phyloP scores from a whole-genome alignment of 2,888 invertebrate genomes.

The Caenorhabditis afra region DNA sequence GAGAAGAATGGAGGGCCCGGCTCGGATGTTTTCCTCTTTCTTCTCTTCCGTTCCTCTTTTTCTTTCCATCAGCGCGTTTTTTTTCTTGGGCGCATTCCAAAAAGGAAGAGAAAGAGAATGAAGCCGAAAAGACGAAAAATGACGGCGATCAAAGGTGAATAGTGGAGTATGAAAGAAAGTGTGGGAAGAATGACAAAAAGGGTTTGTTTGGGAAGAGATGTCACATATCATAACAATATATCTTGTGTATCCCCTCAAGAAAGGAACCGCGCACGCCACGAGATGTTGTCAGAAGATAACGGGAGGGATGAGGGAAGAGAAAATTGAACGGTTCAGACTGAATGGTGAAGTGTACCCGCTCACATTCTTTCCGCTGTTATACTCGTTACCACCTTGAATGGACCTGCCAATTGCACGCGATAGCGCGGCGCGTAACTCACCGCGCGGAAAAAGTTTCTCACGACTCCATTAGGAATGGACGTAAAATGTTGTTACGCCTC shows the following conservation, averaged over 20 bases:
- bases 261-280: slow-evolving; percentile 53
- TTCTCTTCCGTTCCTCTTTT: slow-evolving; percentile 28
- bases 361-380: neutral
- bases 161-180: neutral
- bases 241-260: slow-evolving; percentile 41
- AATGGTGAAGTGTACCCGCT: neutral
- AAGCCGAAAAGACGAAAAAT: neutral
- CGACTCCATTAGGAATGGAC: slow-evolving; percentile 57
- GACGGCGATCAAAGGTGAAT: too few relatives aligned
- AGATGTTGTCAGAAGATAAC: slow-evolving; percentile 45
- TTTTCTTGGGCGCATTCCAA: neutral
- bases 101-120: neutral
- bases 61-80: slow-evolving; percentile 1
- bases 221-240: slow-evolving; percentile 61
- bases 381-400: slow-evolving; percentile 28
- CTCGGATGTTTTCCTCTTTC: slow-evolving; percentile 40
- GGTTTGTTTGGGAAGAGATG: slow-evolving; percentile 17
- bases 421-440: slow-evolving; percentile 11
- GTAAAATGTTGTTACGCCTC: slow-evolving; percentile 53
- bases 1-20: slow-evolving; percentile 32
- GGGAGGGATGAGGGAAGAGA: slow-evolving; percentile 8
- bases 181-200: slow-evolving; percentile 13
- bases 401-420: slow-evolving; percentile 26
- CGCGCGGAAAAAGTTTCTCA: slow-evolving; percentile 45
- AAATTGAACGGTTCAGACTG: slow-evolving; percentile 34